Conservation (phyloP, 2,797 vertebrate genomes). For the Hafferia zeledoni region DNA sequence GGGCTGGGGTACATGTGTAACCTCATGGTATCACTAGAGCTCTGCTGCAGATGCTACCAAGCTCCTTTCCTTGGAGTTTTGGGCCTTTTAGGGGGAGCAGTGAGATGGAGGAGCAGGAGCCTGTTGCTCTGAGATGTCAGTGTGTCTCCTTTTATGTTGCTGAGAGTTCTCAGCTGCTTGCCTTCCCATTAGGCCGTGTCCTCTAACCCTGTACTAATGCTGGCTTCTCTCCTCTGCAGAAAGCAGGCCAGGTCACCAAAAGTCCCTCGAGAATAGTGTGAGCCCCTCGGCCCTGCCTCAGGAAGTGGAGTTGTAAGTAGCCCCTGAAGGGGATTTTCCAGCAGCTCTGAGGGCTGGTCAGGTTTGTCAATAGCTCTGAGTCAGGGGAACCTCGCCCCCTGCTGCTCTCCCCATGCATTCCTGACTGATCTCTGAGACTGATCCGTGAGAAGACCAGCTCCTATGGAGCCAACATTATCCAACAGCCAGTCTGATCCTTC, state of each 20-base stretch:
- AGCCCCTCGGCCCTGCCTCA: slow-evolving; percentile 67
- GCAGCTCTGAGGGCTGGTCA: slow-evolving; percentile 25
- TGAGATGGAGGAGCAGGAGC: background rate
- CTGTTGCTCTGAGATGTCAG: background rate
- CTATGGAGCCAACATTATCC: background rate
- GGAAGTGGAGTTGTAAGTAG: slow-evolving; percentile 77
- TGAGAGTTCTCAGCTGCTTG: background rate
- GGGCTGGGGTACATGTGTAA: background rate
- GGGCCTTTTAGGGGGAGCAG: background rate
- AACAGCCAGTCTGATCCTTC: background rate
- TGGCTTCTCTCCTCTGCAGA: slow-evolving; percentile 78
- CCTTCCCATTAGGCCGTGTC: background rate
- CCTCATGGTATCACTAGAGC: background rate
- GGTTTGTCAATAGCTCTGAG: background rate
- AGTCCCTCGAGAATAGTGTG: slow-evolving; percentile 82
- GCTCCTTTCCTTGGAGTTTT: background rate
- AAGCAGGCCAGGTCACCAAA: slow-evolving; percentile 78
- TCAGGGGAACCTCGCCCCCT: background rate
- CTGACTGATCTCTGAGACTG: background rate
- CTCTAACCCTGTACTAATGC: slow-evolving; percentile 62
- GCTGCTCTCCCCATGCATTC: background rate
- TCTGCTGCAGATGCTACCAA: background rate
- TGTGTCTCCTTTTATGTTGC: background rate
- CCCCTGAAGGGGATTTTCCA: slow-evolving; percentile 17
- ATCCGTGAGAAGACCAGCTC: background rate